These are phyloP conservation scores for Laspeyria flexula DNA, from an alignment of 2,888 invertebrate species.

Conservation along the genomic window DNA sequence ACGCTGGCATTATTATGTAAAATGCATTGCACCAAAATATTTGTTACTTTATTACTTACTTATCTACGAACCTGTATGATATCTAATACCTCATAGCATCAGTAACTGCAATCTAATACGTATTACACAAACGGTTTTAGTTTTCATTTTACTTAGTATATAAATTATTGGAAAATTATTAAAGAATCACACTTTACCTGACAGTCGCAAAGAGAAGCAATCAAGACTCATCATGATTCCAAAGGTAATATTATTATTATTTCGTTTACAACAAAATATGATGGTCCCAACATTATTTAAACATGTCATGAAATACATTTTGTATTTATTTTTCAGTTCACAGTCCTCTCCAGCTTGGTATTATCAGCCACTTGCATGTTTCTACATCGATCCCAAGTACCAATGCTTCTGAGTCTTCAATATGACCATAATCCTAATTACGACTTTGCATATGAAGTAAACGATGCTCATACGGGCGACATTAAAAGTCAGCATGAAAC, in stretches of 20 bases:
- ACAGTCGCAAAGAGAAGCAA: constrained; percentile 29
- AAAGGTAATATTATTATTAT: constrained; percentile 56
- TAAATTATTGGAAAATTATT: constrained; percentile 63
- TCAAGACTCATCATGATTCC: constrained; percentile 60
- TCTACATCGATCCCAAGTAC: constrained; percentile 59
- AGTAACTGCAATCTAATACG: constrained; percentile 64
- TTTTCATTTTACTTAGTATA: constrained; percentile 76
- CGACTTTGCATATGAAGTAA: constrained; percentile 84
- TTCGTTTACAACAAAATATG: too few species aligned
- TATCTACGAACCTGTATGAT: constrained; percentile 24
- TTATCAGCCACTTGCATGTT: constrained; percentile 69
- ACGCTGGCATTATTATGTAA: not conserved
- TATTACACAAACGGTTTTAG: constrained; percentile 72
- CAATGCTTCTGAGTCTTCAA: constrained; percentile 46
- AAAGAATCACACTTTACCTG: constrained; percentile 58
- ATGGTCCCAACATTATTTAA: not conserved
- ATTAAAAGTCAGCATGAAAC: constrained; percentile 83
- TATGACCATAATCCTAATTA: constrained; percentile 71
- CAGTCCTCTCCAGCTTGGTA: constrained; percentile 56
- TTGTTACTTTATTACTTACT: too few species aligned
- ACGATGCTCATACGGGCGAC: constrained; percentile 83
- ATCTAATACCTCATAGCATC: constrained; percentile 62
- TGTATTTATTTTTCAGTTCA: constrained; percentile 47
- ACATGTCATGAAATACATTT: too few species aligned
- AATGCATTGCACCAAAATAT: too few species aligned